Percentiles rank a stretch among this genome's conserved stretches.
These are phyloP conservation scores for Saimiri boliviensis DNA, from an alignment of 2,113 vertebrate species.

Conservation along the genomic window DNA sequence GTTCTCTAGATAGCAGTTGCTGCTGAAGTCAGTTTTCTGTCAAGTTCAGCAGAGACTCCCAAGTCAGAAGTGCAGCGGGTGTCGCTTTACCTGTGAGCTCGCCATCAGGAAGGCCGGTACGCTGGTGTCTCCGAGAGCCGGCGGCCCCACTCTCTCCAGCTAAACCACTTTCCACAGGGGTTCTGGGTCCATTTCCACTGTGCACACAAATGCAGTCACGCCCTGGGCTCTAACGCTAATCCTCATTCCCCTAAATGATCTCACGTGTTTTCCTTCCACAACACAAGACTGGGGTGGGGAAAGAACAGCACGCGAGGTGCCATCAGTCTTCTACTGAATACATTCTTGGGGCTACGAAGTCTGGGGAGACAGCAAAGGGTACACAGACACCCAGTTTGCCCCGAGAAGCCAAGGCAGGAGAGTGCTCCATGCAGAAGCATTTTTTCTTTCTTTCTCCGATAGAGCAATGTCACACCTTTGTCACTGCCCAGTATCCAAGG, in stretches of 20 bases:
- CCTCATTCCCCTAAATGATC: neutral
- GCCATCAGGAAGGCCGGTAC: neutral
- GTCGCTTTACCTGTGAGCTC: neutral
- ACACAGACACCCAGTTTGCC: neutral
- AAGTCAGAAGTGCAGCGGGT: neutral
- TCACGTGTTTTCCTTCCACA: neutral
- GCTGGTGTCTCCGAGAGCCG: rapidly evolving
- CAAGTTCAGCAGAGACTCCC: neutral
- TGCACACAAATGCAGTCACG: neutral
- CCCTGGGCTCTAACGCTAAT: neutral
- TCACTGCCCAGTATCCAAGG: neutral
- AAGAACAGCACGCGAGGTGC: neutral
- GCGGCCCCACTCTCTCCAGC: neutral
- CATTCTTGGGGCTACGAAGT: neutral
- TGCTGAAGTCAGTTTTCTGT: neutral
- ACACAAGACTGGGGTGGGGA: neutral
- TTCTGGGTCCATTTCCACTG: neutral
- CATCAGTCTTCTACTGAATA: neutral
- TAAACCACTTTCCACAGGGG: neutral
- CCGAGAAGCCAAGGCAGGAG: neutral
- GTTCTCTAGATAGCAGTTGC: neutral
- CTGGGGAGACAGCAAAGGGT: neutral
- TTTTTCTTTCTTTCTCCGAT: neutral
- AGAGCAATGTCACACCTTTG: neutral
- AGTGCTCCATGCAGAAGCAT: neutral